Percentiles rank a stretch among this genome's conserved stretches.
phyloP scores from a whole-genome alignment of 2,888 invertebrate species.

The Caenorhabditis panamensis region DNA sequence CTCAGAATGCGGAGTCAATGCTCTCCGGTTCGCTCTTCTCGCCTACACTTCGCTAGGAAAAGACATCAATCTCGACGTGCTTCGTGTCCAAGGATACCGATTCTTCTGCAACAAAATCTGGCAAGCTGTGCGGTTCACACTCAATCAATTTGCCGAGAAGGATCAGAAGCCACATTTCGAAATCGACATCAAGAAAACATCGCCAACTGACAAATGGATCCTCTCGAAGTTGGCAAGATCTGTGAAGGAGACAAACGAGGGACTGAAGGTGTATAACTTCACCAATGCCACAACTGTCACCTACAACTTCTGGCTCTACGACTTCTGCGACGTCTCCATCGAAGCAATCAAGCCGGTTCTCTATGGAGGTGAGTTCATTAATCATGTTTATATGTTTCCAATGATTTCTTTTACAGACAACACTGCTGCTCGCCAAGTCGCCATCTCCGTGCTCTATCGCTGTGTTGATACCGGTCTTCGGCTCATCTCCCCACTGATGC shows the following conservation, averaged over 20 bases:
- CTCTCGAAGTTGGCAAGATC: slow-evolving; percentile 89
- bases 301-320: slow-evolving; percentile 96
- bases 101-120: slow-evolving; percentile 86
- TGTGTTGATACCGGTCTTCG: slow-evolving; percentile 91
- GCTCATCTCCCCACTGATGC: slow-evolving; percentile 97
- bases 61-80: slow-evolving; percentile 96
- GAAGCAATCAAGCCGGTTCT: slow-evolving; percentile 82
- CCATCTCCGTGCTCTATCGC: slow-evolving; percentile 88
- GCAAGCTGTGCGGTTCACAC: slow-evolving; percentile 96
- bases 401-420: slow-evolving; percentile 58
- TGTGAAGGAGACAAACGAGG: slow-evolving; percentile 87
- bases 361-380: slow-evolving; percentile 54
- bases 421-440: slow-evolving; percentile 78
- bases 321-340: slow-evolving; percentile 97
- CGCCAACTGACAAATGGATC: slow-evolving; percentile 93
- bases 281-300: slow-evolving; percentile 90
- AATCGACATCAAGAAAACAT: slow-evolving; percentile 82
- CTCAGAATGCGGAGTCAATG: slow-evolving; percentile 87
- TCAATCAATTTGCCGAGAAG: slow-evolving; percentile 82
- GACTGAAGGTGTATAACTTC: slow-evolving; percentile 90
- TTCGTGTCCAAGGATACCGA: slow-evolving; percentile 87
- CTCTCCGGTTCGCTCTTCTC: slow-evolving; percentile 92
- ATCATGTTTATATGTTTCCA: not conserved
- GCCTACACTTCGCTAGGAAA: slow-evolving; percentile 91
- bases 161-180: slow-evolving; percentile 49